Conservation (phyloP, 2,113 vertebrate genomes). For the Carassius auratus region DNA sequence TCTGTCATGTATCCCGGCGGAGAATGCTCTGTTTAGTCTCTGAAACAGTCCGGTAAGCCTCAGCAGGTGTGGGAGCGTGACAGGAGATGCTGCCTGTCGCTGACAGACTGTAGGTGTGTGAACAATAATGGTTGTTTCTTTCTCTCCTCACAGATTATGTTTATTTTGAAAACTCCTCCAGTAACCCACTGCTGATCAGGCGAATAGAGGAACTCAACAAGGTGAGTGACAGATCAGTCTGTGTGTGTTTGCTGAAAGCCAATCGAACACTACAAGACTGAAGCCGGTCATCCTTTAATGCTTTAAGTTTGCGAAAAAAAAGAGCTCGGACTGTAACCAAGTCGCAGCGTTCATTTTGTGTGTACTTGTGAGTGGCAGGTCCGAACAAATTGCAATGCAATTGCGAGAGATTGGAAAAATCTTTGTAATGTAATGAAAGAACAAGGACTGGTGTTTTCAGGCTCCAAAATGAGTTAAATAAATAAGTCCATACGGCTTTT, state of each 20-base stretch:
- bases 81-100: neutral
- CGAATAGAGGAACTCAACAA: slow-evolving; percentile 86
- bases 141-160: slow-evolving; percentile 77
- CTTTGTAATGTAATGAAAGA: too few relatives aligned
- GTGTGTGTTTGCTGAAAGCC: slow-evolving; percentile 62
- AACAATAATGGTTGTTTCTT: neutral
- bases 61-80: slow-evolving; percentile 29
- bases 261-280: neutral
- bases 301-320: neutral
- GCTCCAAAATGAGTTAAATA: too few relatives aligned
- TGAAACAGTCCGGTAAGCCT: slow-evolving; percentile 13
- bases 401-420: neutral
- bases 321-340: neutral
- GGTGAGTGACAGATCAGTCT: slow-evolving; percentile 67
- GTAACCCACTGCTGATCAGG: slow-evolving; percentile 83
- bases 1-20: neutral
- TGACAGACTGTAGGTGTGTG: neutral
- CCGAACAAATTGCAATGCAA: neutral
- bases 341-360: neutral
- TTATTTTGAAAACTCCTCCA: slow-evolving; percentile 86
- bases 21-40: slow-evolving; percentile 26
- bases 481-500: too few relatives aligned
- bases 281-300: neutral
- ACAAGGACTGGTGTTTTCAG: too few relatives aligned
- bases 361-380: neutral